These are phyloP conservation scores for Meiosimyza decipiens DNA, from an alignment of 2,888 invertebrate genomes.

Conservation along the genomic window DNA sequence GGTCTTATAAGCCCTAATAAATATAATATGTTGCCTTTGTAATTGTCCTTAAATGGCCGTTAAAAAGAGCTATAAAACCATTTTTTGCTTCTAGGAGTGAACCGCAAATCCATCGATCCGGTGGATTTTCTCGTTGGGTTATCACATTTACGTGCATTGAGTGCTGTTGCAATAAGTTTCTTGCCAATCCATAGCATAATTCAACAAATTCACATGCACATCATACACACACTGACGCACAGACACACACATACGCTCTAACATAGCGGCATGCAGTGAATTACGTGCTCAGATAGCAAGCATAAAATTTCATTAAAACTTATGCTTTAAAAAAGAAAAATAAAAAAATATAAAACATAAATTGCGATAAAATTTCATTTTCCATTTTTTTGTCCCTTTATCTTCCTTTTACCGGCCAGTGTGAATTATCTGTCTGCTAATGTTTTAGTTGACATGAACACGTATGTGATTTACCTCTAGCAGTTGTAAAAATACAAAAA, in stretches of 20 bases:
- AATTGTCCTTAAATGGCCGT: too few species aligned
- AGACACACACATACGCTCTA: neutral
- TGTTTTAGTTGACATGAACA: neutral
- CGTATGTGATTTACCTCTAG: neutral
- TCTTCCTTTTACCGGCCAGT: neutral
- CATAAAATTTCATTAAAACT: conserved; percentile 28
- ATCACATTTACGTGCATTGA: conserved; percentile 30
- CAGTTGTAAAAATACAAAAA: neutral
- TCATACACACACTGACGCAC: neutral
- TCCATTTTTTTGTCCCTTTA: neutral
- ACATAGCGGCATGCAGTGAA: conserved; percentile 6
- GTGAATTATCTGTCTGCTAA: neutral
- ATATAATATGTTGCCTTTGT: too few species aligned
- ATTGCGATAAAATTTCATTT: conserved; percentile 22
- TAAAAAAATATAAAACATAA: neutral
- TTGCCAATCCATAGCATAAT: conserved; percentile 12
- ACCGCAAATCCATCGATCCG: too few species aligned
- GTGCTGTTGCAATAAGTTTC: conserved; percentile 25
- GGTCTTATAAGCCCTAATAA: too few species aligned
- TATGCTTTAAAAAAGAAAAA: neutral
- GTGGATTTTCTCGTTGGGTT: neutral
- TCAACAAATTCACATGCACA: neutral
- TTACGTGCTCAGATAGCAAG: conserved; percentile 21
- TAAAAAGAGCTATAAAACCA: too few species aligned
- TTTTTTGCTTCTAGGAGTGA: too few species aligned